These are phyloP conservation scores for Xenopus borealis DNA, from an alignment of 2,113 vertebrate species.

Conservation along the genomic window DNA sequence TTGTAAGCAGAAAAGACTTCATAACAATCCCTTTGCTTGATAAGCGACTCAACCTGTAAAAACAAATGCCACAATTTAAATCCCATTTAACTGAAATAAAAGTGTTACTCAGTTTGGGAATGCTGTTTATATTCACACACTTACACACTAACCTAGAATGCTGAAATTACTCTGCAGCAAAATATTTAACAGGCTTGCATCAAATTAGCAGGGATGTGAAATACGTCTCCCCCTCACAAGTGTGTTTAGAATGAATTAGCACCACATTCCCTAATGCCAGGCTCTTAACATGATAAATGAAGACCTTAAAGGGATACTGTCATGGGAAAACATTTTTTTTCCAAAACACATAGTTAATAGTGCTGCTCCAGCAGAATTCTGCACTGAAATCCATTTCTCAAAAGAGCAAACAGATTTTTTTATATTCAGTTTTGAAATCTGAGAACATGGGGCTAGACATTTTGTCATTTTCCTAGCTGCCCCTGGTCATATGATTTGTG, in stretches of 20 bases:
- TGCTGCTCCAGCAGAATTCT: too few species aligned
- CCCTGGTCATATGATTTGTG: too few species aligned
- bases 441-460: too few species aligned
- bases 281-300: slow-evolving; percentile 38
- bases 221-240: slow-evolving; percentile 28
- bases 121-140: slow-evolving; percentile 43
- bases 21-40: slow-evolving; percentile 43
- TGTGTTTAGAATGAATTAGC: slow-evolving; percentile 39
- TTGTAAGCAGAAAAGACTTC: slow-evolving; percentile 48
- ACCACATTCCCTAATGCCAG: slow-evolving; percentile 25
- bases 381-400: too few species aligned
- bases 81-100: slow-evolving; percentile 43
- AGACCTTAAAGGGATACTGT: too few species aligned
- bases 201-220: slow-evolving; percentile 45
- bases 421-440: too few species aligned
- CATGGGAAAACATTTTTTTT: too few species aligned
- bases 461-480: too few species aligned
- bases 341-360: too few species aligned
- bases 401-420: too few species aligned
- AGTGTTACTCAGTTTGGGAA: slow-evolving; percentile 20
- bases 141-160: slow-evolving; percentile 20
- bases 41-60: slow-evolving; percentile 47
- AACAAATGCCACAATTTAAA: slow-evolving; percentile 52
- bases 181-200: slow-evolving; percentile 35
- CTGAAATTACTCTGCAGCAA: slow-evolving; percentile 27